Evolutionary conservation across 2,888 invertebrate genomes (phyloP).

Genomic region (Hypomecis punctinalis): DNA sequence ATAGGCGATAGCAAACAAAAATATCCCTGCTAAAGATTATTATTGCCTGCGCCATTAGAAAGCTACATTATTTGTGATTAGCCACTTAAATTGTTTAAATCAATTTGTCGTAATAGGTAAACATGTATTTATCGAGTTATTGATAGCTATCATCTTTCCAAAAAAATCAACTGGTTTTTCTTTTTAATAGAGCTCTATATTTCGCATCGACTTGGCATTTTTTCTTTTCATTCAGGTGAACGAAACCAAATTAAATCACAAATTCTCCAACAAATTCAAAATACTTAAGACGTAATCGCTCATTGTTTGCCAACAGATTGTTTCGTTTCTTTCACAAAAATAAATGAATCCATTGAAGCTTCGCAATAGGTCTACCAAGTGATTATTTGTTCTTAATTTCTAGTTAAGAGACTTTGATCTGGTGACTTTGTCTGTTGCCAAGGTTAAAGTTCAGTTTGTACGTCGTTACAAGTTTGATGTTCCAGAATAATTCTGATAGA

Average conservation of each 20-base stretch:
- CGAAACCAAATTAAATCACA: background rate
- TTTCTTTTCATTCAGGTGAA: background rate
- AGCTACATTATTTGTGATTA: no score
- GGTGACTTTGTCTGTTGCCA: slow-evolving; percentile 7
- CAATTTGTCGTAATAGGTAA: no score
- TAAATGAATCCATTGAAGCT: slow-evolving; percentile 2
- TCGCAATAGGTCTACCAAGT: slow-evolving; percentile 5
- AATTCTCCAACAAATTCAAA: background rate
- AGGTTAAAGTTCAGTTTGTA: background rate
- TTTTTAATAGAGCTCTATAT: no score
- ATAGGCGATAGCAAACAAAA: no score
- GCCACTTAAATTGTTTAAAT: no score
- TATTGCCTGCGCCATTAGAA: no score
- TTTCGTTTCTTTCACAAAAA: slow-evolving; percentile 12
- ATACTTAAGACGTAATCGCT: slow-evolving; percentile 1
- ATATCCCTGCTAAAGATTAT: no score
- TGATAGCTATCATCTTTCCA: no score
- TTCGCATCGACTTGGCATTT: no score
- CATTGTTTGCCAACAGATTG: slow-evolving; percentile 5
- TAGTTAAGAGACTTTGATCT: slow-evolving; percentile 4
- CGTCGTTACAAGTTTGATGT: background rate
- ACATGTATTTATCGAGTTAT: no score
- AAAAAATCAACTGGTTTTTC: no score
- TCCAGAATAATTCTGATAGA: background rate
- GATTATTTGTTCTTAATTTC: slow-evolving; percentile 10